Conservation (phyloP, 2,888 invertebrate species). For the Sarcophaga caerulescens region DNA sequence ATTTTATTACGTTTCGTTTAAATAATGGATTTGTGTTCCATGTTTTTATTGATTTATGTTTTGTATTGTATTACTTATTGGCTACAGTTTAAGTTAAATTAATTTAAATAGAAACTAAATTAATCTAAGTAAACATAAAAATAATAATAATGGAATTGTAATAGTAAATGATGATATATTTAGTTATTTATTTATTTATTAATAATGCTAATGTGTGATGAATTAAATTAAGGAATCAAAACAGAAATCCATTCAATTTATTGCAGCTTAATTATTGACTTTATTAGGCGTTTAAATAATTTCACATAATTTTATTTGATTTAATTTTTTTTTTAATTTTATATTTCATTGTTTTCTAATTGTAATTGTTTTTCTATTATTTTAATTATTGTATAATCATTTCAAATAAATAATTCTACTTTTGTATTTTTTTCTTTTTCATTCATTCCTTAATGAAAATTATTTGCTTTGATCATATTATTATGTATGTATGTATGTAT, state of each 20-base stretch:
- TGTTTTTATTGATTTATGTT: constrained; percentile 54
- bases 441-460: constrained; percentile 24
- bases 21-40: not conserved
- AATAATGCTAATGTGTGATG: no score
- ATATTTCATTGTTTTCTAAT: not conserved
- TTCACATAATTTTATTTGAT: constrained; percentile 28
- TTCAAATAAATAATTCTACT: not conserved
- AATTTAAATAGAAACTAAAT: constrained; percentile 17
- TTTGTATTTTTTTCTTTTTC: constrained; percentile 13
- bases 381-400: not conserved
- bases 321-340: not conserved
- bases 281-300: constrained; percentile 48
- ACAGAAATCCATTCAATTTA: constrained; percentile 24
- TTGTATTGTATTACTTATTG: constrained; percentile 37
- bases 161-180: no score
- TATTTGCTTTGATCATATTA: constrained; percentile 11
- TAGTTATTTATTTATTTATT: no score
- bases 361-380: not conserved
- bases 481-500: not conserved
- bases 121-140: constrained; percentile 3
- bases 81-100: constrained; percentile 40
- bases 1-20: no score
- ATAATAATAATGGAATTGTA: no score
- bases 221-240: not conserved
- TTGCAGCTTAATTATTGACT: constrained; percentile 61